A percentile compares a stretch with the other conserved stretches of the same genome.
Conservation (phyloP, 2,797 vertebrate species). For the Gadopsis marmoratus region DNA sequence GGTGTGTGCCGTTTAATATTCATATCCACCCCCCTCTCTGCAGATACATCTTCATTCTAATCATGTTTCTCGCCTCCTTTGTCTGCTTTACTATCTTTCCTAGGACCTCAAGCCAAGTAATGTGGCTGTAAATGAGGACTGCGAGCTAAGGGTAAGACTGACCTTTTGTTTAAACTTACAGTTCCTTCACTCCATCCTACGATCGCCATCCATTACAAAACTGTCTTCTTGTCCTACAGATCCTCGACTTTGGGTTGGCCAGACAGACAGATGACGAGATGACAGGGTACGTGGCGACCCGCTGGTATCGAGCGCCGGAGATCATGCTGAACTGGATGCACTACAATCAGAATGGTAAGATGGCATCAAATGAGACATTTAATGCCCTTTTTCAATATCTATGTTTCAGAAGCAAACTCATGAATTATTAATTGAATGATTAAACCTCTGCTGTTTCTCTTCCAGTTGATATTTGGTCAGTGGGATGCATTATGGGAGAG, state of each 20-base stretch:
- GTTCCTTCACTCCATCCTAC: neutral
- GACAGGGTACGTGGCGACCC: slow-evolving; percentile 98
- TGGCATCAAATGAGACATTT: neutral
- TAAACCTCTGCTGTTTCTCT: slow-evolving; percentile 45
- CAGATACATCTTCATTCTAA: slow-evolving; percentile 6
- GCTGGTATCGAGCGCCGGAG: slow-evolving; percentile 98
- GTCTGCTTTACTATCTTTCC: slow-evolving; percentile 5
- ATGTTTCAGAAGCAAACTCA: neutral
- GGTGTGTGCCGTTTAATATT: neutral
- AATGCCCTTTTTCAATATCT: neutral
- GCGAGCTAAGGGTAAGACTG: slow-evolving; percentile 93
- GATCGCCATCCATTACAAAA: neutral
- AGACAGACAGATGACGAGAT: slow-evolving; percentile 98
- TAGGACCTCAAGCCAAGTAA: slow-evolving; percentile 99
- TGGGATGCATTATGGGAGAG: slow-evolving; percentile 99
- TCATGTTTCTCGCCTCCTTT: slow-evolving; percentile 8
- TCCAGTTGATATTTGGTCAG: slow-evolving; percentile 99
- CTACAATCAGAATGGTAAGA: slow-evolving; percentile 96
- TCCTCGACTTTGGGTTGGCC: slow-evolving; percentile 97
- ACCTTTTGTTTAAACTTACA: slow-evolving; percentile 6
- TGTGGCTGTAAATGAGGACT: slow-evolving; percentile 97
- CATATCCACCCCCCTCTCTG: neutral
- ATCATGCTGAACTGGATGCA: slow-evolving; percentile 99
- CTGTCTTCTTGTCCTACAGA: slow-evolving; percentile 79
- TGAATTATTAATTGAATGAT: neutral